A percentile compares a stretch with the other conserved stretches of the same genome.
These are phyloP conservation scores for Aplysia californica DNA, from an alignment of 1,140 invertebrate species.

Conservation along the genomic window DNA sequence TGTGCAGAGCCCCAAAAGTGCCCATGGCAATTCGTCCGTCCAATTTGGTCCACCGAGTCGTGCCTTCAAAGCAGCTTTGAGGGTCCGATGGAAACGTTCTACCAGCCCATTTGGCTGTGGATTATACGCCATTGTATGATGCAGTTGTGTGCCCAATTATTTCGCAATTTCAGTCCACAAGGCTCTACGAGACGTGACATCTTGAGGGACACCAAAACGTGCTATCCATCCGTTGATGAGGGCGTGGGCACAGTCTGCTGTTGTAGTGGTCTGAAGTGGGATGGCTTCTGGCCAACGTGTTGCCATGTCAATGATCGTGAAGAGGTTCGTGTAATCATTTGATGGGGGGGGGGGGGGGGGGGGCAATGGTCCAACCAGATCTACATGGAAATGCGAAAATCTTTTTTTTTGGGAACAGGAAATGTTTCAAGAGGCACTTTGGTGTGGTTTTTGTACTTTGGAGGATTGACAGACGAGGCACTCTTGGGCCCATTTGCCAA, in stretches of 20 bases:
- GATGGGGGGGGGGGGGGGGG: background rate
- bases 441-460: background rate
- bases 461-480: background rate
- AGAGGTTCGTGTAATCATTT: background rate
- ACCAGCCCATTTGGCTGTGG: constrained; percentile 21
- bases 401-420: background rate
- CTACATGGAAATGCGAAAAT: background rate
- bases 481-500: background rate
- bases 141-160: background rate
- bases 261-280: background rate
- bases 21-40: constrained; percentile 2
- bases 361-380: too few relatives aligned
- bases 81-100: constrained; percentile 21
- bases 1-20: too few relatives aligned
- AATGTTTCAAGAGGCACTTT: background rate
- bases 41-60: background rate
- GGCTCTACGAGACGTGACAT: too few relatives aligned
- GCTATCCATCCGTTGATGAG: too few relatives aligned
- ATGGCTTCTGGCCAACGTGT: background rate
- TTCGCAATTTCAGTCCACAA: too few relatives aligned
- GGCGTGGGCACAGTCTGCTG: background rate
- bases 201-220: too few relatives aligned
- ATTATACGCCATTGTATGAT: constrained; percentile 7
- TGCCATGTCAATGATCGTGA: background rate
- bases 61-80: constrained; percentile 22